These are phyloP conservation scores for Malurus cyaneus DNA, from an alignment of 2,113 vertebrate species.

Conservation along the genomic window DNA sequence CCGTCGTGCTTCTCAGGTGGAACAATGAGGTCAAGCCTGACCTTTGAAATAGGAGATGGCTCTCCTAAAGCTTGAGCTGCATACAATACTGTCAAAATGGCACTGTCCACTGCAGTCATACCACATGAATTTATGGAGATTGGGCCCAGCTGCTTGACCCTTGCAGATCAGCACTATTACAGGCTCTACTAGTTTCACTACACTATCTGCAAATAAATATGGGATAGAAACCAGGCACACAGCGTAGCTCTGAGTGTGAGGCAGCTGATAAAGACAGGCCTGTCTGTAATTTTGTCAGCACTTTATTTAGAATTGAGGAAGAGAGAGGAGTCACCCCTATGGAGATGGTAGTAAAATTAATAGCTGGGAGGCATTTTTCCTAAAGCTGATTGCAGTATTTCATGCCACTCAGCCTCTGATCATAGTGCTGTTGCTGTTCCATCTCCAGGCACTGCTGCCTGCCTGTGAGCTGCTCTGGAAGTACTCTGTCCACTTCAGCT, in stretches of 20 bases:
- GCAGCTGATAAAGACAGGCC: background rate
- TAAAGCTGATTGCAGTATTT: background rate
- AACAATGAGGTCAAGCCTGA: background rate
- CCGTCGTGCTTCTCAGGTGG: background rate
- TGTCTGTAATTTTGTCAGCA: background rate
- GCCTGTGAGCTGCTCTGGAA: background rate
- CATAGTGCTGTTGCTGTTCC: background rate
- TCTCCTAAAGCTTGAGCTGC: background rate
- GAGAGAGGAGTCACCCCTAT: background rate
- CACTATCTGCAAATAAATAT: background rate
- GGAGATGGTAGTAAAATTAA: background rate
- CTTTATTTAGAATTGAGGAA: background rate
- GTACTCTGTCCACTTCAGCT: background rate
- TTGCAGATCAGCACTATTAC: background rate
- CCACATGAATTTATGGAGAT: background rate
- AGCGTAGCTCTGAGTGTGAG: background rate
- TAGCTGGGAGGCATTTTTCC: background rate
- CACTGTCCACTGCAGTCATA: background rate
- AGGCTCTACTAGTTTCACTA: background rate
- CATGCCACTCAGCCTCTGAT: background rate
- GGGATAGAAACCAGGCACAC: background rate
- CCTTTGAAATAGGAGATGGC: background rate
- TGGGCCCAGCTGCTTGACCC: background rate
- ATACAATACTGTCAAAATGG: background rate
- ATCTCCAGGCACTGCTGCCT: background rate